Evolutionary conservation across 1,140 invertebrate genomes (phyloP).

Genomic region (Chionoecetes opilio): DNA sequence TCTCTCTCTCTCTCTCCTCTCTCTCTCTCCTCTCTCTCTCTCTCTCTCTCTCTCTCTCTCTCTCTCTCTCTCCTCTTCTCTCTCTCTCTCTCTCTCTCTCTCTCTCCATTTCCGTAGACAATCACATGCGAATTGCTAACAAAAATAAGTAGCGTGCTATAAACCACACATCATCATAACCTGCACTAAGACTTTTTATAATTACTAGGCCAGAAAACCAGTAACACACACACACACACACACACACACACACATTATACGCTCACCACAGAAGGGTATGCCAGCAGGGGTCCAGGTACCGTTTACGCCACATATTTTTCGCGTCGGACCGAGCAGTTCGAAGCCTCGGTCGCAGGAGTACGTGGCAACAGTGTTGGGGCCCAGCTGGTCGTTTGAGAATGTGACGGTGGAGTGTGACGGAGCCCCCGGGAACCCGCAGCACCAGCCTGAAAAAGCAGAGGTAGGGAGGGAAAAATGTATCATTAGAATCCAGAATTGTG

Average conservation of each 20-base stretch:
- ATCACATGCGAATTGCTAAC: too few species aligned
- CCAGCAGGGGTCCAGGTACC: slow-evolving; percentile 95
- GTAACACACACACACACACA: neutral
- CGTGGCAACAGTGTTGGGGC: slow-evolving; percentile 90
- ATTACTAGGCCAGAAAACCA: neutral
- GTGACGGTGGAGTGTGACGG: slow-evolving; percentile 93
- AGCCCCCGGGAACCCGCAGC: slow-evolving; percentile 95
- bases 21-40: slow-evolving; percentile 31
- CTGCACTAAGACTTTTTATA: too few species aligned
- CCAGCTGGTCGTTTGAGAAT: slow-evolving; percentile 89
- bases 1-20: slow-evolving; percentile 75
- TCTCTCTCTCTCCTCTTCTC: slow-evolving; percentile 64
- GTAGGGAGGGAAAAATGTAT: neutral
- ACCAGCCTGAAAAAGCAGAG: slow-evolving; percentile 67
- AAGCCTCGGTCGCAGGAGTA: slow-evolving; percentile 96
- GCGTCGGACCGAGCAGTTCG: slow-evolving; percentile 93
- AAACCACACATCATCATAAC: too few species aligned
- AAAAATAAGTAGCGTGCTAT: too few species aligned
- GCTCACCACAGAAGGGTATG: slow-evolving; percentile 97
- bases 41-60: slow-evolving; percentile 57
- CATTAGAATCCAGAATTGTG: neutral
- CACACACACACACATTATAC: too few species aligned
- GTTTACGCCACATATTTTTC: slow-evolving; percentile 90
- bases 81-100: slow-evolving; percentile 73
- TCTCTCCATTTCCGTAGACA: slow-evolving; percentile 2